A percentile compares a stretch with the other conserved stretches of the same genome.
Evolutionary conservation across 1,140 invertebrate species (phyloP).

Genomic region (Pissodes strobi): DNA sequence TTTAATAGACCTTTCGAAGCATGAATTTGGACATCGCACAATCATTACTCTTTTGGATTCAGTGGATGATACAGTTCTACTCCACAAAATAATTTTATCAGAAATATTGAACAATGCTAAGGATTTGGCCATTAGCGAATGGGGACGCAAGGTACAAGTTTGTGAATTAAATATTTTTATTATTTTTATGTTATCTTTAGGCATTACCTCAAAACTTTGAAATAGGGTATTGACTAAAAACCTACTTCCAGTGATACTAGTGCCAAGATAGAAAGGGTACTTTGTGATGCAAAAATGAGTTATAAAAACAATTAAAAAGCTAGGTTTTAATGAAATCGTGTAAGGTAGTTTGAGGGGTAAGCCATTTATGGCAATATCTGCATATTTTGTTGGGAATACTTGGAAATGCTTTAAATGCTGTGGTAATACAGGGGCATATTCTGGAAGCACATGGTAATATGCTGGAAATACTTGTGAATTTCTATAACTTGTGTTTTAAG

Average conservation of each 20-base stretch:
- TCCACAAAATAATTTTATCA: constrained; percentile 80
- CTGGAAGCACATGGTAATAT: too few species aligned
- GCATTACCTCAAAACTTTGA: background rate
- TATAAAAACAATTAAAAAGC: too few species aligned
- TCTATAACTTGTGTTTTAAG: too few species aligned
- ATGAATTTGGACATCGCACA: constrained; percentile 85
- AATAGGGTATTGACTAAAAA: background rate
- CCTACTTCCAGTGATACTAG: background rate
- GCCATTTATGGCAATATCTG: too few species aligned
- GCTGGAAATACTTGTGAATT: too few species aligned
- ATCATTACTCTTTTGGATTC: constrained; percentile 84
- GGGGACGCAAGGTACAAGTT: constrained; percentile 67
- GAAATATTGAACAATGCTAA: constrained; percentile 75
- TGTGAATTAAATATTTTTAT: background rate
- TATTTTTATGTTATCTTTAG: background rate
- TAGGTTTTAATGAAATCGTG: too few species aligned
- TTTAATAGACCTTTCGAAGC: constrained; percentile 75
- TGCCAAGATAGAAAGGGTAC: too few species aligned
- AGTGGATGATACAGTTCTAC: constrained; percentile 90
- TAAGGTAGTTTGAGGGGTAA: too few species aligned
- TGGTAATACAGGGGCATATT: too few species aligned
- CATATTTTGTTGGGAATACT: too few species aligned
- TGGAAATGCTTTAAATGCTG: too few species aligned
- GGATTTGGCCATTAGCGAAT: constrained; percentile 73
- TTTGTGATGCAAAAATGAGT: too few species aligned